Conservation (phyloP, 1,140 invertebrate genomes). For the Calycopis cecrops region DNA sequence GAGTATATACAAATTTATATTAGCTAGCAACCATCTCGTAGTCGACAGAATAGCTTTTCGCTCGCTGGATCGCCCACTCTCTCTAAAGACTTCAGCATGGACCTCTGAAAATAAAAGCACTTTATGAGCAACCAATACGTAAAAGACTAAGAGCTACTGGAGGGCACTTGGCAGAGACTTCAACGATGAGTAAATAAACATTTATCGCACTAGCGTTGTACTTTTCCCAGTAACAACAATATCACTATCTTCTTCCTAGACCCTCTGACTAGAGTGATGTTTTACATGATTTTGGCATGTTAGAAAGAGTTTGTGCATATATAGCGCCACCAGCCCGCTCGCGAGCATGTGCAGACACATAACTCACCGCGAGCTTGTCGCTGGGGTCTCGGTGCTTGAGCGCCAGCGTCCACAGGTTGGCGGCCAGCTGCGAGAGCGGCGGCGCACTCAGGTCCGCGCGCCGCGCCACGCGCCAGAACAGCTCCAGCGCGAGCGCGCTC, state of each 20-base stretch:
- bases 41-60: background rate
- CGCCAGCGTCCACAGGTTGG: conserved; percentile 87
- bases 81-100: background rate
- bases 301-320: too few relatives aligned
- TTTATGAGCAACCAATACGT: too few relatives aligned
- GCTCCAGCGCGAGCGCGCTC: conserved; percentile 81
- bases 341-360: background rate
- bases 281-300: too few relatives aligned
- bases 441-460: conserved; percentile 81
- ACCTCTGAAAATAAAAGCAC: conserved; percentile 12
- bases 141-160: too few relatives aligned
- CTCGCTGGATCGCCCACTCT: background rate
- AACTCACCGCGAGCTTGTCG: conserved; percentile 57
- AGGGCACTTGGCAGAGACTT: too few relatives aligned
- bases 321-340: too few relatives aligned
- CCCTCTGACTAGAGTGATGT: too few relatives aligned
- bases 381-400: conserved; percentile 56
- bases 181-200: too few relatives aligned
- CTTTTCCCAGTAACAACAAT: too few relatives aligned
- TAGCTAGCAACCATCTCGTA: background rate
- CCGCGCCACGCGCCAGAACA: conserved; percentile 83
- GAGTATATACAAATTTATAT: too few relatives aligned
- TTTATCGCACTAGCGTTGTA: too few relatives aligned
- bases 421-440: conserved; percentile 78
- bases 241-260: too few relatives aligned